phyloP scores from a whole-genome alignment of 2,888 invertebrate genomes.

The Aplocera efformata region DNA sequence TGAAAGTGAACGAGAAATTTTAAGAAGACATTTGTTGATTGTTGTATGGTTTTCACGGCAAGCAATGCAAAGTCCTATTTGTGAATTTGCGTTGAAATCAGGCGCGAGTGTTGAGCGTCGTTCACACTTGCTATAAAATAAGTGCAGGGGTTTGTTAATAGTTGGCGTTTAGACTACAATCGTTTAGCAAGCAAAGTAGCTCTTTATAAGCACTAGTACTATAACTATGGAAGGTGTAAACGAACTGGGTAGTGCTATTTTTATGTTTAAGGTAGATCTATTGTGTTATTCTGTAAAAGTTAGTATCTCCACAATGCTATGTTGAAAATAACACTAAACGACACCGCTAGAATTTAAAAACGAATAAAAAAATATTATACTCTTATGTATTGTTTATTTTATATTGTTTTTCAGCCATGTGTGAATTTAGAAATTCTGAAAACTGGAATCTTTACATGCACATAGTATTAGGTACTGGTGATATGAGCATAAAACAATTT shows the following conservation, averaged over 20 bases:
- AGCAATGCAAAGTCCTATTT: slow-evolving; percentile 7
- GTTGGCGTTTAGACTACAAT: not conserved
- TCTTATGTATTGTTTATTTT: slow-evolving; percentile 13
- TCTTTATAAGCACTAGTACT: not conserved
- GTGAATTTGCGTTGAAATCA: slow-evolving; percentile 9
- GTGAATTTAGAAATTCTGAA: too few species aligned
- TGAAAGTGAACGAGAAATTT: slow-evolving; percentile 8
- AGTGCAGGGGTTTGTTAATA: slow-evolving; percentile 9
- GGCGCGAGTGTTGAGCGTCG: slow-evolving; percentile 2
- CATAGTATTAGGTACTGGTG: too few species aligned
- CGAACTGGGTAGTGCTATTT: not conserved
- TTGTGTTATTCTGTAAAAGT: slow-evolving; percentile 13
- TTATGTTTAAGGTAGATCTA: slow-evolving; percentile 5
- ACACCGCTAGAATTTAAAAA: slow-evolving; percentile 16
- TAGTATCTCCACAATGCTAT: slow-evolving; percentile 11
- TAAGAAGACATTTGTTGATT: slow-evolving; percentile 2
- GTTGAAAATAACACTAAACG: slow-evolving; percentile 8
- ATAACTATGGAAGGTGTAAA: not conserved
- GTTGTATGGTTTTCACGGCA: slow-evolving; percentile 8
- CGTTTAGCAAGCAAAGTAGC: too few species aligned
- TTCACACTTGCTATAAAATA: slow-evolving; percentile 5
- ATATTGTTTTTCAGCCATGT: not conserved
- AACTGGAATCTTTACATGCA: too few species aligned
- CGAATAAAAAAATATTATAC: slow-evolving; percentile 10
- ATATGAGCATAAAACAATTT: not conserved